Conservation (phyloP, 2,888 invertebrate genomes). For the Dryocosmus kuriphilus region DNA sequence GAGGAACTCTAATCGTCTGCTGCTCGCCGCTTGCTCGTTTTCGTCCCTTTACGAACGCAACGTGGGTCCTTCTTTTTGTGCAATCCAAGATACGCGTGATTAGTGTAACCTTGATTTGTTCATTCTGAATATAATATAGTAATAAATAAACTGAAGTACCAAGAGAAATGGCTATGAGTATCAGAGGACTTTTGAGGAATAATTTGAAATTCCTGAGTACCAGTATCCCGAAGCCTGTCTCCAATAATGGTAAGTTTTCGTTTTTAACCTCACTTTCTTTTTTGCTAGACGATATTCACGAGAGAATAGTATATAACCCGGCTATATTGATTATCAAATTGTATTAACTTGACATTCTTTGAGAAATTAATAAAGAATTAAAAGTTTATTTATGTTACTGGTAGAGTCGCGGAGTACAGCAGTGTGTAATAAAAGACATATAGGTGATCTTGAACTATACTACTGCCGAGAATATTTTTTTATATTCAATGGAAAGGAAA, state of each 20-base stretch:
- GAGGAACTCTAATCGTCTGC: too few relatives aligned
- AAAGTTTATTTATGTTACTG: neutral
- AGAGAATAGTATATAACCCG: neutral
- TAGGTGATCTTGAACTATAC: neutral
- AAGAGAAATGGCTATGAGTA: constrained; percentile 21
- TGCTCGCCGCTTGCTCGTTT: neutral
- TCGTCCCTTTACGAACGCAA: neutral
- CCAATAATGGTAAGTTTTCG: constrained; percentile 15
- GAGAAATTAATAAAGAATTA: neutral
- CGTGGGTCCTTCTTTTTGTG: neutral
- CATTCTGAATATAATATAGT: neutral
- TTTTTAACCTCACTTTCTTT: constrained; percentile 16
- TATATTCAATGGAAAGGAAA: neutral
- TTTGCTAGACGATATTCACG: too few relatives aligned
- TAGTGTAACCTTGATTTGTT: neutral
- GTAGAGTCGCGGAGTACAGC: neutral
- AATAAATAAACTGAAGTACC: neutral
- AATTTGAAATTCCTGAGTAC: constrained; percentile 18
- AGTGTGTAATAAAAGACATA: neutral
- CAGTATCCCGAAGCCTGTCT: constrained; percentile 10
- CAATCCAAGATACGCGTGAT: neutral
- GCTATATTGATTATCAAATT: neutral
- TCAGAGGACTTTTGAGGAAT: constrained; percentile 5
- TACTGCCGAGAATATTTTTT: neutral
- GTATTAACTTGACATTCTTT: neutral